These are phyloP conservation scores for Portevinia maculata DNA, from an alignment of 2,888 invertebrate genomes.

Conservation along the genomic window DNA sequence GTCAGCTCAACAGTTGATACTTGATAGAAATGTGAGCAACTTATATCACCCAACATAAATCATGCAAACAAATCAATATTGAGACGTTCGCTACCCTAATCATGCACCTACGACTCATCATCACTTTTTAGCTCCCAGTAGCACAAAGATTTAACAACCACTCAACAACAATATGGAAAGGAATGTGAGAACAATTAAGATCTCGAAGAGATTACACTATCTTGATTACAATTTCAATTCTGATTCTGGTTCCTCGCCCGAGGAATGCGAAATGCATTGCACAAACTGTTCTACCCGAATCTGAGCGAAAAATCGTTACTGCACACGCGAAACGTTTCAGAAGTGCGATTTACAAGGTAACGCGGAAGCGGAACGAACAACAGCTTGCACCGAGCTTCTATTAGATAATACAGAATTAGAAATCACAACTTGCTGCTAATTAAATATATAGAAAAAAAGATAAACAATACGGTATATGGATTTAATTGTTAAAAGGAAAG, in stretches of 20 bases:
- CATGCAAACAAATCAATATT: too few species aligned
- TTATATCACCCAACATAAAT: too few species aligned
- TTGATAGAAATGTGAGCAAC: too few species aligned
- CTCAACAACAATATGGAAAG: background rate
- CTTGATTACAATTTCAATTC: conserved; percentile 1
- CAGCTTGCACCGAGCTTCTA: conserved; percentile 13
- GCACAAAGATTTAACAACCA: conserved; percentile 17
- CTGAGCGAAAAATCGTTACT: conserved; percentile 14
- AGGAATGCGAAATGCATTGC: background rate
- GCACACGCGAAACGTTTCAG: conserved; percentile 12
- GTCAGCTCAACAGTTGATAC: too few species aligned
- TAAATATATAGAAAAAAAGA: conserved; percentile 14
- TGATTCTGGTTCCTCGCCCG: background rate
- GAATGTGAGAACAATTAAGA: background rate
- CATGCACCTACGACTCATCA: conserved; percentile 8
- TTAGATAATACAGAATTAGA: conserved; percentile 59
- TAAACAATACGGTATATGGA: conserved; percentile 13
- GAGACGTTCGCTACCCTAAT: background rate
- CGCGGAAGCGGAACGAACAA: background rate
- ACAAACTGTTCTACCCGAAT: background rate
- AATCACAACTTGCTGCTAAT: conserved; percentile 47
- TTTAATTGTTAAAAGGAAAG: conserved; percentile 4
- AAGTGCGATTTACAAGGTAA: background rate
- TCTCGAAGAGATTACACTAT: conserved; percentile 12
- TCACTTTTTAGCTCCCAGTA: conserved; percentile 7